Conservation (phyloP, 2,888 invertebrate genomes). For the Neocrepidodera transversa region DNA sequence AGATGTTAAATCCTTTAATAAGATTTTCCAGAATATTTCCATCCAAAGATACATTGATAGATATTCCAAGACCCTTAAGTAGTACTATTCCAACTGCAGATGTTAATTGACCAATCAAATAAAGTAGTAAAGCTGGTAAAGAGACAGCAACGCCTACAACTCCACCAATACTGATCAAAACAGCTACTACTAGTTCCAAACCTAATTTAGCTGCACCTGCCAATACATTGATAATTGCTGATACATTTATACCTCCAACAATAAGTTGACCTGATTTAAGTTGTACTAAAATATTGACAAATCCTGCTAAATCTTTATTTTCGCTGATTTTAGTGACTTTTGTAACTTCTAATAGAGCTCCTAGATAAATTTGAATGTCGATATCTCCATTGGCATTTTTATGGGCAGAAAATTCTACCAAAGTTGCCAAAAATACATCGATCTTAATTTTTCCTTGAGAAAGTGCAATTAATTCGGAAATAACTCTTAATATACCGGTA, state of each 20-base stretch:
- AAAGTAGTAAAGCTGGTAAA: slow-evolving; percentile 28
- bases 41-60: slow-evolving; percentile 6
- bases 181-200: slow-evolving; percentile 23
- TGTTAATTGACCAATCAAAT: slow-evolving; percentile 28
- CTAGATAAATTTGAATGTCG: slow-evolving; percentile 19
- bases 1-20: slow-evolving; percentile 22
- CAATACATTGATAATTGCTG: slow-evolving; percentile 27
- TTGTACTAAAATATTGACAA: slow-evolving; percentile 24
- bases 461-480: slow-evolving; percentile 22
- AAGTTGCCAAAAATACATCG: slow-evolving; percentile 26
- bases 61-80: slow-evolving; percentile 27
- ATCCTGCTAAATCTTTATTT: slow-evolving; percentile 13
- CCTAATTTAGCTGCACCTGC: slow-evolving; percentile 2
- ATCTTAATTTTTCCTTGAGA: slow-evolving; percentile 25
- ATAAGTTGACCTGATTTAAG: slow-evolving; percentile 26
- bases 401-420: slow-evolving; percentile 28
- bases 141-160: slow-evolving; percentile 20
- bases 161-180: slow-evolving; percentile 27
- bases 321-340: slow-evolving; percentile 9
- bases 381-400: slow-evolving; percentile 6
- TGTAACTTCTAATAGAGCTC: slow-evolving; percentile 29
- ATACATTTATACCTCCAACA: slow-evolving; percentile 31
- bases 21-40: slow-evolving; percentile 15
- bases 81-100: slow-evolving; percentile 26
- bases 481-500: slow-evolving; percentile 35